phyloP scores from a whole-genome alignment of 2,113 vertebrate genomes.

The western clawed frog (Xenopus tropicalis) region UCB_Xtro_10.0 CM004443.2:112628501-112629000 shows the following conservation, averaged over 20 bases:
- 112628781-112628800: constrained; percentile 28
- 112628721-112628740: constrained; percentile 59
- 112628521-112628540: constrained; percentile 91
- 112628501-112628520: constrained; percentile 89
- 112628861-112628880: too few species aligned
- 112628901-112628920: neutral
- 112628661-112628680: constrained; percentile 81
- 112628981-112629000: too few species aligned
- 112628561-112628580: constrained; percentile 57
- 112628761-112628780: constrained; percentile 50
- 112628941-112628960: too few species aligned
- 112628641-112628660: constrained; percentile 81
- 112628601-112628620: neutral
- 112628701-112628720: constrained; percentile 70
- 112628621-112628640: constrained; percentile 64
- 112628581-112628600: neutral
- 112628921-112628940: too few species aligned
- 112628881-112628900: neutral
- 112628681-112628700: constrained; percentile 71
- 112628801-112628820: neutral
- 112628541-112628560: constrained; percentile 92
- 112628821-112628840: neutral
- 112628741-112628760: constrained; percentile 53
- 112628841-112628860: neutral
- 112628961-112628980: too few species aligned